Evolutionary conservation across 2,888 invertebrate species (phyloP), one percentile per base, ranked within the genome.

Genomic region (Caenorhabditis japonica): DNA sequence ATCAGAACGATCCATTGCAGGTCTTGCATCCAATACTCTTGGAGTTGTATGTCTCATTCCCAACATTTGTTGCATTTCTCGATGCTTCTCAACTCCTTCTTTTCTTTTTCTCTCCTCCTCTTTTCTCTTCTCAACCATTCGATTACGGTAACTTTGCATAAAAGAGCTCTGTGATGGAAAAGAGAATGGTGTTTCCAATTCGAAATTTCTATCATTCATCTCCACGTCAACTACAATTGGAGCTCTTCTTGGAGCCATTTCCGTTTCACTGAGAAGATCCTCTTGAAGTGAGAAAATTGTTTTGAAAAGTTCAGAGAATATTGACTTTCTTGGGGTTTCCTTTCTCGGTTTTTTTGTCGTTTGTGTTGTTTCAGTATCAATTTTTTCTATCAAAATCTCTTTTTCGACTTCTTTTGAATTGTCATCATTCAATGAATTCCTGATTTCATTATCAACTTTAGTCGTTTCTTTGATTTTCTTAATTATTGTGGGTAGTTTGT

Each of bases 361-460:
- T n/a, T n/a, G n/a, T n/a, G n/a, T 10, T 3, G 4, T 33, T 12
- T 3, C 12, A 38, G 38, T 23, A 7, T 38, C 38, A 8, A 1
- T 8, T 41, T 36, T 10, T 43, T 23, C 12, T 43, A 27, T 19
- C 30, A 15, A 3, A n/a, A 25, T 15, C 44, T 33, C 21, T 15
- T 58, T n/a, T 30, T 34, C 34, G 36, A 13, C 19, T 19, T 25
- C 23, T 44, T 47, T 27, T 27, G 27, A 38, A 19, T 25, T 27
- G 1, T 36, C 36, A 25, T 15, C 23, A 30, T 30, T 10, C 5
- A 10, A 30, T 30, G 30, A 10, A 30, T 30, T 17, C 12, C 53
- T 27, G 5, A 62, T 27, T 33, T 46, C 38, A 25, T 64, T 64
- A 3, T 55, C 55, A n/a, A 66, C 56, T 36, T 43, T 49, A 13